Base-by-base conservation (phyloP, 1,140 invertebrate species). In the Leptinotarsa defecta region DNA sequence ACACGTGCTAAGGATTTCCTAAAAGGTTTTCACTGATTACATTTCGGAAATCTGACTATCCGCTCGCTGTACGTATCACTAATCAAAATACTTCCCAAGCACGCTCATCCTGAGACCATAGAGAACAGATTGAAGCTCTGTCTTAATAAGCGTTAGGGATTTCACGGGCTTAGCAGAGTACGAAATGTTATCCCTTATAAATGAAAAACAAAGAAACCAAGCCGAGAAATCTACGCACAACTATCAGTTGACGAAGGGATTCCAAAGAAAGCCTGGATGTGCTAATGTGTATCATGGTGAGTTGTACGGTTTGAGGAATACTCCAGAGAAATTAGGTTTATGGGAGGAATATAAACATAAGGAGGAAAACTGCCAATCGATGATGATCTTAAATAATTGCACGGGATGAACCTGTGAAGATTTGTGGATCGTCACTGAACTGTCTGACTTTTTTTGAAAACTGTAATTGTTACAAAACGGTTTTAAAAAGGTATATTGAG, bases 81-180 rank as follows among this genome's bases (percentile, higher is more conserved):
- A 52, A 52, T 52, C 49, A 52, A 52, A 52, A 52, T 52, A 52
- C 49, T 52, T 57, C 4, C n/a, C 52, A 17, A n/a, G n/a, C 52
- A 13, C 4, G 52, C 4, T n/a, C 34, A 19, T 19, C 17, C 17
- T 4, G 6, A 57, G 13, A 57, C 15, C 4, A 19, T 17, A 19
- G 52, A 57, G 15, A 57, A 57, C n/a, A 57, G 52, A 57, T 57
- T 57, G 52, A 57, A 6, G 52, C 52, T 57, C 52, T 17, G 52
- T 57, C 52, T 57, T 57, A 57, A 57, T 57, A 57, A 57, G 52
- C 52, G 52, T 15, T 57, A 57, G 52, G 52, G 52, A 57, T 57
- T 57, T 19, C n/a, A 2, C 17, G 17, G 52, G 6, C 15, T 57
- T 57, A 57, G 34, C n/a, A 17, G 52, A 19, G 15, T 57, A 57